phyloP scores from a whole-genome alignment of 2,797 vertebrate genomes.

The Hypotaenidia philippensis region DNA sequence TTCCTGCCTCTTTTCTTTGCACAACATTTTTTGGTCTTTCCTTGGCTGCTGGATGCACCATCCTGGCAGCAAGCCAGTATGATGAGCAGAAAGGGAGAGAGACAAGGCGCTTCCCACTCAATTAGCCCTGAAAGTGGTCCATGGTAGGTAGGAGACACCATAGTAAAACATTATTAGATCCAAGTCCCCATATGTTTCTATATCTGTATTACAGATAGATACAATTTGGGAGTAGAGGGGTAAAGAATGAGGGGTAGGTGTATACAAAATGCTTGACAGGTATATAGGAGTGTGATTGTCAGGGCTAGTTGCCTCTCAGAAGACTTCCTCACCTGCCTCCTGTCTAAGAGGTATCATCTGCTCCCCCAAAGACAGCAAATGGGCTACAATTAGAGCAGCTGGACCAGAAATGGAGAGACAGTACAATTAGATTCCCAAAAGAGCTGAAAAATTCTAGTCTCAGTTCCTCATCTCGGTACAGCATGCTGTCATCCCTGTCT shows the following conservation, averaged over 20 bases:
- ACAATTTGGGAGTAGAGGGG: background rate
- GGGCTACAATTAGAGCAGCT: background rate
- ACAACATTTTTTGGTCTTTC: background rate
- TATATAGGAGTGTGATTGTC: background rate
- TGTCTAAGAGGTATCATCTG: background rate
- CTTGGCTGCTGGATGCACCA: background rate
- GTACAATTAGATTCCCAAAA: background rate
- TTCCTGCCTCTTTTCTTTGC: background rate
- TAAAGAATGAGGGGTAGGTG: background rate
- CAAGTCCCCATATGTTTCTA: background rate
- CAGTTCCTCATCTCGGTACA: background rate
- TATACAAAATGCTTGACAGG: background rate
- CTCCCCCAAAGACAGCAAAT: background rate
- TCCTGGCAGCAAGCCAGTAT: background rate
- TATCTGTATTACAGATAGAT: background rate
- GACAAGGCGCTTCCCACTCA: fast-evolving
- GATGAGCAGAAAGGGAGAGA: background rate
- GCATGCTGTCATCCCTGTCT: background rate
- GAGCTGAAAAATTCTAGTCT: background rate
- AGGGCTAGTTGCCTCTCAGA: background rate
- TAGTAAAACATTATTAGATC: background rate
- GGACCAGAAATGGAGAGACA: background rate
- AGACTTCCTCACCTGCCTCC: background rate
- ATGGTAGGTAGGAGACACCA: background rate
- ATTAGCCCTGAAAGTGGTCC: background rate